A percentile compares a stretch with the other conserved stretches of the same genome.
phyloP scores from a whole-genome alignment of 2,888 invertebrate genomes.

The Micropterix aruncella region DNA sequence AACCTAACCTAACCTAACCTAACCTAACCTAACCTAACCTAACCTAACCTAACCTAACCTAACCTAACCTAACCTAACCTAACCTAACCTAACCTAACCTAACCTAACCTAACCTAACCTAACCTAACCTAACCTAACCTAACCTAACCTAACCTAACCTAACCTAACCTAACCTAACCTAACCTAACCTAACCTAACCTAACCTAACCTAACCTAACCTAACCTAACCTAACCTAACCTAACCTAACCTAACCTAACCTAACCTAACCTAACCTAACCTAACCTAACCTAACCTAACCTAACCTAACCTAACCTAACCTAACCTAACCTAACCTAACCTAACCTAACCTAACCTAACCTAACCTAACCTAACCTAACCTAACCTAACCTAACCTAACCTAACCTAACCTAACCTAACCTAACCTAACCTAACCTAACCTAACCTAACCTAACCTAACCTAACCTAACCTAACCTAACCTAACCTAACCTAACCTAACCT shows the following conservation, averaged over 20 bases:
- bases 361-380: constrained; percentile 1
- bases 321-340: neutral
- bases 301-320: neutral
- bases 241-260: neutral
- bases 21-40: constrained; percentile 2
- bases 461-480: neutral
- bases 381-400: neutral
- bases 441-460: neutral
- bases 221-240: neutral
- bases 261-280: neutral
- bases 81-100: constrained; percentile 5
- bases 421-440: neutral
- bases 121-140: constrained; percentile 7
- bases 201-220: constrained; percentile 2
- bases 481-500: constrained; percentile 1
- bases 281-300: neutral
- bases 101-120: constrained; percentile 5
- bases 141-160: constrained; percentile 9
- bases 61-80: constrained; percentile 8
- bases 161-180: constrained; percentile 10
- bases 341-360: neutral
- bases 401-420: neutral
- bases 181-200: neutral
- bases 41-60: constrained; percentile 5
- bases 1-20: constrained; percentile 1